A percentile compares a stretch with the other conserved stretches of the same genome.
Conservation (phyloP, 53 echinoderm and acorn worm species). For the Crossaster papposus region DNA sequence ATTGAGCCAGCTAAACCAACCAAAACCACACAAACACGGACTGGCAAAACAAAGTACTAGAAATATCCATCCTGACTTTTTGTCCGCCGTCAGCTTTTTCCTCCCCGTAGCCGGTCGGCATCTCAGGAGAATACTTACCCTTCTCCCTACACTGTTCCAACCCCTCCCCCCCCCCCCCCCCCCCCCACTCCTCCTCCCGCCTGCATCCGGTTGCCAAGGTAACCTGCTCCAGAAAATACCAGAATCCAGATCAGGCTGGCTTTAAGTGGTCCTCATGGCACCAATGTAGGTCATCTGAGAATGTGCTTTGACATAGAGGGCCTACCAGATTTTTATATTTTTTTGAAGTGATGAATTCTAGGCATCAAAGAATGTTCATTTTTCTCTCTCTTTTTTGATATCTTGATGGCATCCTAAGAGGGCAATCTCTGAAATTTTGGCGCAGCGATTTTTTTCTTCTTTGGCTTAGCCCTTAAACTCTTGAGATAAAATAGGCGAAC, state of each 20-base stretch:
- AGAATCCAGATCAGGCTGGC: slow-evolving; percentile 58
- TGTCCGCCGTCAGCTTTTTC: background rate
- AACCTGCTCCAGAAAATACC: slow-evolving; percentile 61
- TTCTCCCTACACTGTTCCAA: slow-evolving; percentile 21
- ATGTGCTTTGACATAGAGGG: slow-evolving; percentile 1
- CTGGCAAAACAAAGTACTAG: slow-evolving; percentile 45
- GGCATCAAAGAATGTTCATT: slow-evolving; percentile 41
- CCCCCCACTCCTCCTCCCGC: slow-evolving; percentile 27
- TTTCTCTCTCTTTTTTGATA: background rate
- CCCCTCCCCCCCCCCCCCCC: slow-evolving; percentile 35
- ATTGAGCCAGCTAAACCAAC: background rate
- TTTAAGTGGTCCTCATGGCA: slow-evolving; percentile 47
- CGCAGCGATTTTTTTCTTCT: background rate
- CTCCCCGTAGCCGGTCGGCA: background rate
- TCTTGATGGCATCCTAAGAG: slow-evolving; percentile 13
- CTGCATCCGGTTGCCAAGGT: slow-evolving; percentile 38
- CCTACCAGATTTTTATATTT: background rate
- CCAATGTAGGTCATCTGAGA: slow-evolving; percentile 54
- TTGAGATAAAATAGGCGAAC: background rate
- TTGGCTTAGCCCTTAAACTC: too few species aligned
- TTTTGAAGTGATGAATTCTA: slow-evolving; percentile 34
- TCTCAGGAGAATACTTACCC: slow-evolving; percentile 43
- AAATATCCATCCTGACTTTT: slow-evolving; percentile 22
- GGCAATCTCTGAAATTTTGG: background rate
- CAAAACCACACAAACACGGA: background rate